Conservation (phyloP, 30 jellyfish, hydroid and myxozoan species). For the Aurelia aurita complex sp. Pacific region DNA sequence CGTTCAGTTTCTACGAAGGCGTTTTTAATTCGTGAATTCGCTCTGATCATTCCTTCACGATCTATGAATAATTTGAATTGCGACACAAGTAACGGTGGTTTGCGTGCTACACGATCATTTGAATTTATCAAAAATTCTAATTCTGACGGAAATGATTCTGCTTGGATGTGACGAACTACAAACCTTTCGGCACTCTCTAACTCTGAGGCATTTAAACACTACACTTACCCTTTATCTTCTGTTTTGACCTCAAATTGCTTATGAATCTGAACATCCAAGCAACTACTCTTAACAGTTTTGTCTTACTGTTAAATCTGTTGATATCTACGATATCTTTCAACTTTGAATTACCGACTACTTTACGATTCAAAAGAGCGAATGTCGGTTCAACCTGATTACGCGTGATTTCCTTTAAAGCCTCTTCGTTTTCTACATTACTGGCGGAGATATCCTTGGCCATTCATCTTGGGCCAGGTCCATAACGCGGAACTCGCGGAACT, state of each 20-base stretch:
- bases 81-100: constrained; percentile 4
- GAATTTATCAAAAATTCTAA: not conserved
- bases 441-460: not conserved
- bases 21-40: not conserved
- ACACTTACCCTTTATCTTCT: not conserved
- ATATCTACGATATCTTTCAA: not conserved
- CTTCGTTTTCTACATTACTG: not conserved
- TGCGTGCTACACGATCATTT: not conserved
- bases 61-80: constrained; percentile 8
- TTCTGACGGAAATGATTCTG: not conserved
- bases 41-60: constrained; percentile 1
- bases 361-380: too few species aligned
- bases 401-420: too few species aligned
- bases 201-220: not conserved
- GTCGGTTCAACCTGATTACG: too few species aligned
- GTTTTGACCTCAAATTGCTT: not conserved
- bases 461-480: too few species aligned
- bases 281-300: not conserved
- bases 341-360: too few species aligned
- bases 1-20: too few species aligned
- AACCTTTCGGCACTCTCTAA: not conserved
- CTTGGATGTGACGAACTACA: not conserved
- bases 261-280: constrained; percentile 3
- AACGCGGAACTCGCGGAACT: too few species aligned
- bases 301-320: not conserved